Base-by-base conservation (phyloP, 1,140 invertebrate species). In the Stenopsyche tienmushanensis region DNA sequence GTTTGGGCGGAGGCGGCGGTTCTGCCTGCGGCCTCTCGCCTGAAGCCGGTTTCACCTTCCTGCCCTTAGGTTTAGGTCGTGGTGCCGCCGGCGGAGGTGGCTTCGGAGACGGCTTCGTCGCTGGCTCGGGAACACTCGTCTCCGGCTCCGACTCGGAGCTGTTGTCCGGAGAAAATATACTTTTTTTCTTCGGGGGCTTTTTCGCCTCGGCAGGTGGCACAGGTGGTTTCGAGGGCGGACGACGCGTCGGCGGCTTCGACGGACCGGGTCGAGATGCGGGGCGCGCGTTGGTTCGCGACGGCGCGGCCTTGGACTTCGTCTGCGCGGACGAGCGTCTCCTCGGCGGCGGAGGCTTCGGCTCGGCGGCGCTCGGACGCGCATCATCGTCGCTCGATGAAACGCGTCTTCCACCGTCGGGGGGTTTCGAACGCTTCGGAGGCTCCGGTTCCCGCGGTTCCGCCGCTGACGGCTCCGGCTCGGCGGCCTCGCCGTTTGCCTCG, bases 141-240 rank as follows among this genome's bases (percentile, higher is more conserved):
- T 81, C 81, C 1, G 75, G 70, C 67, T 90, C 88, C 64, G 88
- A 89, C 76, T 90, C 88, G 25, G 88, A 90, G 74, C 88, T 90
- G 69, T 91, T 90, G 70, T 91, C 90, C 1, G 90, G 89, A 67
- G 89, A 91, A 70, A 91, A 91, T 72, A 91, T 91, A 75, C 90
- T 91, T 73, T 90, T 91, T 65, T 89, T 90, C 70, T 90, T 91
- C 13, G 81, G 72, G 57, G 75, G 71, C 57, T 74, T 72, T 53
- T 86, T 87, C 34, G 83, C 80, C 68, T 83, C 79, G 62, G 75
- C 64, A 34, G 78, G 72, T 75, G 80, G 81, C 20, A 72, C 67
- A 65, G 72, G 67, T 1, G 72, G 75, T 67, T 76, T 74, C 42
- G 80, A 50, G 64, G 77, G 74, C 71, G 80, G 72, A 17, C 73